A percentile compares a stretch with the other conserved stretches of the same genome.
These are phyloP conservation scores for Acomys russatus DNA, from an alignment of 2,797 vertebrate genomes.

Conservation along the genomic window DNA sequence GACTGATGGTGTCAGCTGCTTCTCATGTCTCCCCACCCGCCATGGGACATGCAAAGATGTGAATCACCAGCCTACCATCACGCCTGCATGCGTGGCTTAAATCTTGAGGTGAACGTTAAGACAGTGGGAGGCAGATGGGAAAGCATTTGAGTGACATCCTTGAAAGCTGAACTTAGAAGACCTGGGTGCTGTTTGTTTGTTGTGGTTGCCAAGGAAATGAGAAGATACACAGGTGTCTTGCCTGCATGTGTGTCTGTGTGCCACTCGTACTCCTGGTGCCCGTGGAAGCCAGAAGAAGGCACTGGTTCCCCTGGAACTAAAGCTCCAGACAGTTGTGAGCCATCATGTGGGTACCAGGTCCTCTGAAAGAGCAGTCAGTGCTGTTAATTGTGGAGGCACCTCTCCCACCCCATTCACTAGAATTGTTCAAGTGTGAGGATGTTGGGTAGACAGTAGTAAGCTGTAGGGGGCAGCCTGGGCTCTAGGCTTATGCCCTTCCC, in stretches of 20 bases:
- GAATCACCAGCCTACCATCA: not conserved
- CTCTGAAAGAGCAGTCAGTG: not conserved
- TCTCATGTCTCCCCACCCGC: not conserved
- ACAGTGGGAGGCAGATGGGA: not conserved
- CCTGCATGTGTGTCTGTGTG: not conserved
- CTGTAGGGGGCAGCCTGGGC: not conserved
- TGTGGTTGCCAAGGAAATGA: not conserved
- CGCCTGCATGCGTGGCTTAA: not conserved
- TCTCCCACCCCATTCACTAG: not conserved
- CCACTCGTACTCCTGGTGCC: not conserved
- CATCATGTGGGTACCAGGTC: not conserved
- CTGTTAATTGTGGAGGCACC: not conserved
- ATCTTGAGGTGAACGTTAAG: conserved; percentile 20
- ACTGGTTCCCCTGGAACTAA: not conserved
- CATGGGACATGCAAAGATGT: not conserved
- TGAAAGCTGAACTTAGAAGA: conserved; percentile 1
- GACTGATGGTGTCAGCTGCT: too few relatives aligned
- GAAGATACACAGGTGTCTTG: not conserved
- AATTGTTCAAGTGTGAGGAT: not conserved
- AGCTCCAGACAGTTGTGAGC: not conserved
- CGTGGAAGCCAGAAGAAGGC: not conserved
- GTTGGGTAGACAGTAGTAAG: not conserved
- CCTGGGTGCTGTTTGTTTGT: not conserved
- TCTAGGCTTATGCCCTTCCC: rapidly evolving
- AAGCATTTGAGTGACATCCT: not conserved